Conservation (phyloP, 1,140 invertebrate genomes). For the Drosophila ambigua region DNA sequence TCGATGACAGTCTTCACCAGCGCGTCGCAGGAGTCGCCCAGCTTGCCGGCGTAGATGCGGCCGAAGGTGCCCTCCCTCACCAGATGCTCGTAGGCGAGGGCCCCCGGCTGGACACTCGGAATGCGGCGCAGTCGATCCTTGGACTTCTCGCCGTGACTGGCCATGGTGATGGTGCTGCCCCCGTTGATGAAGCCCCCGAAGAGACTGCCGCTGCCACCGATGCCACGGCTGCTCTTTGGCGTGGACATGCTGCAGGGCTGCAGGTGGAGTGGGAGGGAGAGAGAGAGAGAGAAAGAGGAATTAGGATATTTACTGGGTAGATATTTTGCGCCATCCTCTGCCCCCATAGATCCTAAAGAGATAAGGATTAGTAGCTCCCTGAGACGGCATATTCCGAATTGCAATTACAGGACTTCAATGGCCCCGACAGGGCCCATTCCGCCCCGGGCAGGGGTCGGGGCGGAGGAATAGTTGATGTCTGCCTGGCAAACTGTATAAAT, state of each 20-base stretch:
- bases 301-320: no score
- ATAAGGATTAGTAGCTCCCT: no score
- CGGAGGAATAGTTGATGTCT: constrained; percentile 9
- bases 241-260: constrained; percentile 85
- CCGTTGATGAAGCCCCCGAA: constrained; percentile 65
- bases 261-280: background rate
- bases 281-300: background rate
- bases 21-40: constrained; percentile 90
- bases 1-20: constrained; percentile 93
- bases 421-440: constrained; percentile 7
- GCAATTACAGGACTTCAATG: constrained; percentile 7
- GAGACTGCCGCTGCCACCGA: constrained; percentile 82
- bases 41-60: constrained; percentile 89
- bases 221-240: constrained; percentile 79
- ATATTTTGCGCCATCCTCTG: no score
- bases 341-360: no score
- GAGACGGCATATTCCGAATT: no score
- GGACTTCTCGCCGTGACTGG: constrained; percentile 69
- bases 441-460: constrained; percentile 11
- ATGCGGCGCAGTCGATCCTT: constrained; percentile 89
- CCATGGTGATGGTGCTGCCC: constrained; percentile 71
- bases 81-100: constrained; percentile 87
- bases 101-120: constrained; percentile 86
- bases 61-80: constrained; percentile 93
- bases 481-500: constrained; percentile 46